phyloP scores from a whole-genome alignment of 2,888 invertebrate genomes.

The Drosophila aldrichi region DNA sequence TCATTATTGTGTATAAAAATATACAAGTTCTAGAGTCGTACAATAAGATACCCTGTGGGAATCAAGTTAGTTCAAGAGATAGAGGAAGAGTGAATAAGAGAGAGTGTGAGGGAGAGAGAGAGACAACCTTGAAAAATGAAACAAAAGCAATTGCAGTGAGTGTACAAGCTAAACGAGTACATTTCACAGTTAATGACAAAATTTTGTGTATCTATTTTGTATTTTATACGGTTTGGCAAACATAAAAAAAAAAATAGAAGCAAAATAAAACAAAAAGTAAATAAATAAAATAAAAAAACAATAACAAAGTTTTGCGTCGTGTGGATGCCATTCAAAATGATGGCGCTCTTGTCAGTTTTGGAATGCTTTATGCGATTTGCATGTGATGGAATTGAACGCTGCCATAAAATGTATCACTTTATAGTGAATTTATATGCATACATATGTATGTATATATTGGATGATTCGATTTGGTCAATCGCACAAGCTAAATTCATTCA shows the following conservation, averaged over 20 bases:
- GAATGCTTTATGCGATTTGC: conserved; percentile 53
- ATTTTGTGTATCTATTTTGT: conserved; percentile 16
- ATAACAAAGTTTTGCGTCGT: conserved; percentile 39
- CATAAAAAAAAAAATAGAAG: conserved; percentile 21
- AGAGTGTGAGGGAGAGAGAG: not conserved
- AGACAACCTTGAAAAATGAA: conserved; percentile 47
- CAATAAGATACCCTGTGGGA: not conserved
- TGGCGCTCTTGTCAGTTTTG: conserved; percentile 42
- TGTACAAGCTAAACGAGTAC: conserved; percentile 39
- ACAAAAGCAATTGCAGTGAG: conserved; percentile 43
- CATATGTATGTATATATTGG: not conserved
- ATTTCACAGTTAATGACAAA: conserved; percentile 29
- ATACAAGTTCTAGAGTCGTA: not conserved
- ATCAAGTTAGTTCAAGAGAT: no score
- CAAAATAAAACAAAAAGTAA: not conserved
- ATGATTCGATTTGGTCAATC: conserved; percentile 2
- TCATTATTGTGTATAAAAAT: not conserved
- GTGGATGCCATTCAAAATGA: conserved; percentile 46
- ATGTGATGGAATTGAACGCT: conserved; percentile 57
- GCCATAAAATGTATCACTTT: conserved; percentile 29
- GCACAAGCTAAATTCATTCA: conserved; percentile 17
- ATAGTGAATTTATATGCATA: conserved; percentile 10
- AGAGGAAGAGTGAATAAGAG: no score
- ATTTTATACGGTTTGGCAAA: conserved; percentile 10
- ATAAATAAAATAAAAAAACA: conserved; percentile 12